Percentiles rank a stretch among this genome's conserved stretches.
Evolutionary conservation across 2,797 vertebrate species (phyloP).

Genomic region (Gadopsis bispinosus): DNA sequence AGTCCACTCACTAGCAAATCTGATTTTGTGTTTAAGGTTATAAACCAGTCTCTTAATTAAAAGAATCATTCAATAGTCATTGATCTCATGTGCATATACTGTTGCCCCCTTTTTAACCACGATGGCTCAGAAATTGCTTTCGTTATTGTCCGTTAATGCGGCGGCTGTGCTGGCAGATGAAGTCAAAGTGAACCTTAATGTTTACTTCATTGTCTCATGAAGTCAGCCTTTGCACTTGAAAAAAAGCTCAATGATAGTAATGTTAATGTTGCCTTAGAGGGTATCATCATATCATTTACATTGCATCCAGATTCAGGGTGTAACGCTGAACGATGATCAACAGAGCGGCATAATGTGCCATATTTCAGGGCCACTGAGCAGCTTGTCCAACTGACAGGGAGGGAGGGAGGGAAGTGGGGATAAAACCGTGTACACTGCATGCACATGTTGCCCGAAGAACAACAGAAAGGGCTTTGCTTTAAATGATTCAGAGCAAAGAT

Average conservation of each 20-base stretch:
- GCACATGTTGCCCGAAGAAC: constrained; percentile 68
- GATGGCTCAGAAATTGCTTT: neutral
- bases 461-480: constrained; percentile 73
- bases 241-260: constrained; percentile 70
- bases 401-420: constrained; percentile 13
- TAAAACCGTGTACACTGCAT: constrained; percentile 57
- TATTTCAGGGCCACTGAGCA: constrained; percentile 86
- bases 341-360: constrained; percentile 80
- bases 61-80: constrained; percentile 11
- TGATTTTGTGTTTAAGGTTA: constrained; percentile 34
- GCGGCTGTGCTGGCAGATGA: neutral
- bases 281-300: constrained; percentile 87
- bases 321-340: constrained; percentile 77
- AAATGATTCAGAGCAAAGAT: constrained; percentile 77
- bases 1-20: constrained; percentile 30
- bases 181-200: constrained; percentile 35
- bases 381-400: constrained; percentile 79
- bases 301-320: constrained; percentile 78
- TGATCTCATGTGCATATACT: constrained; percentile 2
- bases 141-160: neutral
- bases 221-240: constrained; percentile 69
- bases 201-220: constrained; percentile 64
- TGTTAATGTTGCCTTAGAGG: constrained; percentile 80
- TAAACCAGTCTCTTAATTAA: constrained; percentile 43
- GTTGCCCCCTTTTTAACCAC: constrained; percentile 8